These are phyloP conservation scores for Drosophila kuntzei DNA, from an alignment of 2,888 invertebrate genomes.

Conservation along the genomic window DNA sequence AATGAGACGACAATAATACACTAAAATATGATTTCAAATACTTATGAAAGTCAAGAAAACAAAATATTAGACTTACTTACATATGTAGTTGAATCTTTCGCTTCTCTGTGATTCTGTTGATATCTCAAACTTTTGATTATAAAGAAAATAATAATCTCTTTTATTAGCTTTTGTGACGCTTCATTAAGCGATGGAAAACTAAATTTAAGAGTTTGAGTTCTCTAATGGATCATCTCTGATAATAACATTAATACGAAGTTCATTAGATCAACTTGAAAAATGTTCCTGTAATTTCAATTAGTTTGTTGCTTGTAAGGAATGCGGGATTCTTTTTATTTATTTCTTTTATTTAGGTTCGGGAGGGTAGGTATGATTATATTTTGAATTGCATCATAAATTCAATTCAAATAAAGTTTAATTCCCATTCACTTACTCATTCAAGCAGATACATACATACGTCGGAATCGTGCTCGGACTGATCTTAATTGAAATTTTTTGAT, in stretches of 20 bases:
- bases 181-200: slow-evolving; percentile 9
- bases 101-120: neutral
- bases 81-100: neutral
- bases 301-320: slow-evolving; percentile 26
- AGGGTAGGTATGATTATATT: slow-evolving; percentile 21
- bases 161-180: slow-evolving; percentile 16
- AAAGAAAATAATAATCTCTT: neutral
- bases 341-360: slow-evolving; percentile 26
- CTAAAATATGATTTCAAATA: slow-evolving; percentile 1
- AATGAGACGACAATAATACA: neutral
- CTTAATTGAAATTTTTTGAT: slow-evolving; percentile 74
- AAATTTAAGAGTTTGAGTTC: slow-evolving; percentile 7
- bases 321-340: slow-evolving; percentile 48
- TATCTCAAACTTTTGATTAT: neutral
- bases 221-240: slow-evolving; percentile 7
- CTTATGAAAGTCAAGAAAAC: slow-evolving; percentile 6
- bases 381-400: slow-evolving; percentile 71
- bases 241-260: slow-evolving; percentile 12
- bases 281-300: slow-evolving; percentile 46
- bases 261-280: slow-evolving; percentile 25
- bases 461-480: slow-evolving; percentile 46
- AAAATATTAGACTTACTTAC: neutral
- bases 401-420: slow-evolving; percentile 68
- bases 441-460: slow-evolving; percentile 4
- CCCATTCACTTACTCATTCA: slow-evolving; percentile 66